Base-by-base conservation (phyloP, 2,888 invertebrate genomes). In the Aporophyla nigra region DNA sequence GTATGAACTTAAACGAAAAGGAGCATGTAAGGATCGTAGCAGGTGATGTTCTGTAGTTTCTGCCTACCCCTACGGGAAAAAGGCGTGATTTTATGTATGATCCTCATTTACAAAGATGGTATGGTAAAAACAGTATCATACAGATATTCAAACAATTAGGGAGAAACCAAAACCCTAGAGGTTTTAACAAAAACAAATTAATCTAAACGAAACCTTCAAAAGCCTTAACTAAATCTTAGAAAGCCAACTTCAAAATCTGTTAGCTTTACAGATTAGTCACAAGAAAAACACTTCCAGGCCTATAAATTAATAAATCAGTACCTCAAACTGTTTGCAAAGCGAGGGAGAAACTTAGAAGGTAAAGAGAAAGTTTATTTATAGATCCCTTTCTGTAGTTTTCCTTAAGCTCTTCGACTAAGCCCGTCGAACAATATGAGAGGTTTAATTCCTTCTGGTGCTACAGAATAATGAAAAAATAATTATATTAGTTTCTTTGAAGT, bases 281-380 rank as follows among this genome's bases (percentile, higher is more conserved):
- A 66, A 80, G 78, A 59, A 49, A 78, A 83, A 59, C 67, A 77
- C 53, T 82, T 82, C 40, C 14, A 63, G 40, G 53, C 59, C 24
- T 66, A 40, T 59, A 58, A 46, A 77, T 80, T 54, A 65, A 80
- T 82, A 78, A 80, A 65, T 72, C 66, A 54, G 40, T 49, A 46
- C 46, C 27, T 66, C 51, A 68, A 71, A 83, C 67, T 78, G 62
- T 82, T 67, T 27, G 54, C 49, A 19, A 54, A 53, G 40, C 21
- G 53, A 68, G 70, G 61, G 70, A n/a, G 40, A 4, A 79, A 80
- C 71, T 79, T 72, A 71, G 5, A 14, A 40, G 80, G 43, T 12
- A 19, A 54, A 83, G 56, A 10, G 6, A 71, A 58, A 79, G 67
- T 59, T 40, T 79, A 71, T 68, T 24, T 80, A 69, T 58, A 78